Evolutionary conservation across 2,797 vertebrate species (phyloP).

Genomic region (Pipistrellus pygmaeus): DNA sequence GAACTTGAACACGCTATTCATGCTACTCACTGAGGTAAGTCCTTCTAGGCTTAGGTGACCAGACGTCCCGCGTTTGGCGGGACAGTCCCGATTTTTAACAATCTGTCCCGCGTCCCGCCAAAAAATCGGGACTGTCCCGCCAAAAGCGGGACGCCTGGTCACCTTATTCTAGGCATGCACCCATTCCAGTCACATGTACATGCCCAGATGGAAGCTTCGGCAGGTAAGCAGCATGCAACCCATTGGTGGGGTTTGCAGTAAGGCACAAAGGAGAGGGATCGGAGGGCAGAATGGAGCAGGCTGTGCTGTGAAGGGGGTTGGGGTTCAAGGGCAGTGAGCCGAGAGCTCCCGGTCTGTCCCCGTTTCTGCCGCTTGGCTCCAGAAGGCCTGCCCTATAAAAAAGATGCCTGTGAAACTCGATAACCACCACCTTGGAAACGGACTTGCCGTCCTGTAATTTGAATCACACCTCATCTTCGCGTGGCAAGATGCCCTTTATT

Average conservation of each 20-base stretch:
- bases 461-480: conserved; percentile 39
- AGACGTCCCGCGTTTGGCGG: no score
- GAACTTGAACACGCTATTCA: conserved; percentile 60
- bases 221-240: conserved; percentile 65
- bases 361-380: neutral
- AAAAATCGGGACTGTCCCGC: no score
- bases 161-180: conserved; percentile 59
- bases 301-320: neutral
- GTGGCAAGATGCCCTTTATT: conserved; percentile 45
- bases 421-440: conserved; percentile 51
- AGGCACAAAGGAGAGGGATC: conserved; percentile 60
- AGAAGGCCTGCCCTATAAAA: conserved; percentile 1
- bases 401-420: conserved; percentile 9
- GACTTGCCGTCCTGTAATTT: neutral
- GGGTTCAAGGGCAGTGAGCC: conserved; percentile 18
- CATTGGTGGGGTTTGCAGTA: conserved; percentile 27
- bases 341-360: neutral
- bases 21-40: conserved; percentile 41
- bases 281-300: conserved; percentile 13
- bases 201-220: conserved; percentile 74
- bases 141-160: no score
- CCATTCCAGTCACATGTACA: conserved; percentile 70
- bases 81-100: no score
- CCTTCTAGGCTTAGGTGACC: conserved; percentile 29
- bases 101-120: no score